A percentile compares a stretch with the other conserved stretches of the same genome.
phyloP scores from a whole-genome alignment of 2,888 invertebrate species.

The Hypercompe scribonia region DNA sequence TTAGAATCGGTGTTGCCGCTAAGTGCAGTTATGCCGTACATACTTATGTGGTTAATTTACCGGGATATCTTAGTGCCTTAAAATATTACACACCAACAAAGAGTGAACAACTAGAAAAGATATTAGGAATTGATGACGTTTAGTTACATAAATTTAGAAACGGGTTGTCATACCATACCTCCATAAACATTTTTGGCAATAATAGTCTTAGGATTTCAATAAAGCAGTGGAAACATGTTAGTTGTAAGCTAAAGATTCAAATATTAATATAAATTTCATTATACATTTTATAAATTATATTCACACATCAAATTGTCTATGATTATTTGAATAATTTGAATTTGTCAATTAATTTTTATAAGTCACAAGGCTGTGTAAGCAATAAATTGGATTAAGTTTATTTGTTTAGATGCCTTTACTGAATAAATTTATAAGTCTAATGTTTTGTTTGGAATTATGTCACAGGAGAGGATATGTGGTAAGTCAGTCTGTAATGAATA shows the following conservation, averaged over 20 bases:
- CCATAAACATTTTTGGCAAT: neutral
- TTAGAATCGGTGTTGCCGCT: neutral
- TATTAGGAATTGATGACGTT: neutral
- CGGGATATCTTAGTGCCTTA: neutral
- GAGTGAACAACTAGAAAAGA: neutral
- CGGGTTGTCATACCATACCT: neutral
- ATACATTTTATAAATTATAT: neutral
- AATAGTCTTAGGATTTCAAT: neutral
- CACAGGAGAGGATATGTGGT: neutral
- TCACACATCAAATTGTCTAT: conserved; percentile 15
- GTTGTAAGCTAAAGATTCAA: neutral
- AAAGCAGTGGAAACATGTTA: neutral
- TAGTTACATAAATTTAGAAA: neutral
- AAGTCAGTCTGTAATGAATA: conserved; percentile 22
- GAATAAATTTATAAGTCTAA: conserved; percentile 45
- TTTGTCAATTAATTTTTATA: conserved; percentile 67
- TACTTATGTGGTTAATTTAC: neutral
- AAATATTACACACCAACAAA: neutral
- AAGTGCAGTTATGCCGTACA: neutral
- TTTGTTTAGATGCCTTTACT: conserved; percentile 45
- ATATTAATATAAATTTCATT: neutral
- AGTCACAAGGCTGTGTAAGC: conserved; percentile 71
- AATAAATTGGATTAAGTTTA: conserved; percentile 65
- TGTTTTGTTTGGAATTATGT: conserved; percentile 11
- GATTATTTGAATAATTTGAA: conserved; percentile 3